Evolutionary conservation across 2,113 vertebrate species (phyloP).

Genomic region (Embiotoca jacksoni): DNA sequence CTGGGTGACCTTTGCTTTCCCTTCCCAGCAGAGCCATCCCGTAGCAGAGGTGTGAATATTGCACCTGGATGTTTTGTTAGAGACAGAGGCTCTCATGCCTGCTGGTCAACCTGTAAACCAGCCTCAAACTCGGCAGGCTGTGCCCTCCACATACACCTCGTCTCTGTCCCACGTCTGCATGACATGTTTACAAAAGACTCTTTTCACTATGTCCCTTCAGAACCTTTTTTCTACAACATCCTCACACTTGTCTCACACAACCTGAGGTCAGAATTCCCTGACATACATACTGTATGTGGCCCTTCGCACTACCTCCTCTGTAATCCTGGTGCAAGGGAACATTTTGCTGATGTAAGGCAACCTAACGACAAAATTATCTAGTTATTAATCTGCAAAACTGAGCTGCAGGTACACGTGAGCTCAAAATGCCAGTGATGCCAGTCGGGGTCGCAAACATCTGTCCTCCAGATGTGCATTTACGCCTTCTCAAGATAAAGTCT

Average conservation of each 20-base stretch:
- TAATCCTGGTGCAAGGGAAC: not conserved
- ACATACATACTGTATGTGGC: not conserved
- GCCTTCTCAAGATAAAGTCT: conserved; percentile 23
- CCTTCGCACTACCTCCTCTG: conserved; percentile 18
- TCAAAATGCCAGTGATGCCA: conserved; percentile 25
- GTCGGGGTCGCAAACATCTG: conserved; percentile 63
- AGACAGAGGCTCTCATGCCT: conserved; percentile 74
- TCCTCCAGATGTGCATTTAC: conserved; percentile 30
- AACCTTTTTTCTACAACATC: conserved; percentile 22
- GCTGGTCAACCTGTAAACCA: conserved; percentile 68
- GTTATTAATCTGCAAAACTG: not conserved
- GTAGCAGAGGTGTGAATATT: conserved; percentile 78
- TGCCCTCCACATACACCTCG: conserved; percentile 21
- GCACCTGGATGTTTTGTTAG: conserved; percentile 82
- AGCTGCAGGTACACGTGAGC: conserved; percentile 7
- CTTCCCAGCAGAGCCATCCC: conserved; percentile 74
- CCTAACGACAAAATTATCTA: not conserved
- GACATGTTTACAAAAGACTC: conserved; percentile 61
- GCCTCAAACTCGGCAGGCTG: conserved; percentile 55
- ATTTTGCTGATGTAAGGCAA: conserved; percentile 1
- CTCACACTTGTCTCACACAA: conserved; percentile 9
- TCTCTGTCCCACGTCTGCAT: conserved; percentile 45
- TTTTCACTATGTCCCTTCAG: conserved; percentile 42
- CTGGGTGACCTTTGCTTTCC: conserved; percentile 70
- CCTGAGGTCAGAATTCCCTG: conserved; percentile 17